Evolutionary conservation across 2,888 invertebrate species (phyloP), one percentile per base, ranked within the genome.

Genomic region (Acleris holmiana): DNA sequence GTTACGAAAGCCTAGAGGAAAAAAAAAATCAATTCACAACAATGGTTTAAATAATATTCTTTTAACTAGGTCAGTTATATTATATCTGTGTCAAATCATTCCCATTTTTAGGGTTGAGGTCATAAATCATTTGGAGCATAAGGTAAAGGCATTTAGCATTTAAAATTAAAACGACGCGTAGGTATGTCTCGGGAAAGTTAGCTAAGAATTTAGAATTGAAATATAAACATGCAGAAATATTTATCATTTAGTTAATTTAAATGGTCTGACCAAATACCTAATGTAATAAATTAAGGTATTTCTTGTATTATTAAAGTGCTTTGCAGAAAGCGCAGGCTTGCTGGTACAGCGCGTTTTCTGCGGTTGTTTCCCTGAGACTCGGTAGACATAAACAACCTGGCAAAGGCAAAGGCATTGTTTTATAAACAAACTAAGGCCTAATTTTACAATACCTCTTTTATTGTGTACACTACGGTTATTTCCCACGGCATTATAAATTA

Each of bases 1-100:
- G 76, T 76, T 67, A 69, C 77, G 78, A 76, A 79, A 77, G 73
- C 78, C 73, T 72, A 71, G 77, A 77, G 80, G 79, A 80, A 79
- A 80, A 80, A 82, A n/a, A n/a, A n/a, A n/a, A n/a, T 64, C 69
- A 68, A 73, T 69, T 69, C 71, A 76, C 70, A 61, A 66, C 68
- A 73, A 74, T 73, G 73, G 76, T 72, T 74, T 61, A 68, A 69
- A 68, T 70, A 66, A 75, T 77, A 76, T 71, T 73, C 78, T 83
- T 76, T 70, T 73, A 72, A 68, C 56, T 57, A 47, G 25, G 47
- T 57, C 47, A 46, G 47, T 46, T 18, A 29, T 56, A 44, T 46
- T 18, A 29, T 56, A 44, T 44, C 35, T 35, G 4, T 40, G 40
- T 55, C 13, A n/a, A 54, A 40, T 35, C 19, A 18, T 18, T 19